Conservation (phyloP, 23 tunicate species). For the Trididemnum miniatum region DNA sequence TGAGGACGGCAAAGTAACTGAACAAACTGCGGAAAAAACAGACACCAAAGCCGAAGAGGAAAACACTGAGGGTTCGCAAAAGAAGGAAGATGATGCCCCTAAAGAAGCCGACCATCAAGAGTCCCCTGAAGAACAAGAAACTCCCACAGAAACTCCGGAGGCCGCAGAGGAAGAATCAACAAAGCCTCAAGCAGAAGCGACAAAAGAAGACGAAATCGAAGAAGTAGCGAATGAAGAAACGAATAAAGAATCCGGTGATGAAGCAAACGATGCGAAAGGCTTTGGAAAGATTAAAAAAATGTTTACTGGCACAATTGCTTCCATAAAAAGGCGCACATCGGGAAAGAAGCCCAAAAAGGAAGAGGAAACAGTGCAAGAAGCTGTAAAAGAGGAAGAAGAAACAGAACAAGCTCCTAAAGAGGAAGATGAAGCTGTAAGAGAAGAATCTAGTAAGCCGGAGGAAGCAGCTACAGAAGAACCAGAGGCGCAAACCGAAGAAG, state of each 20-base stretch:
- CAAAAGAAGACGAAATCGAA: conserved; percentile 13
- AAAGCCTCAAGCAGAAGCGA: conserved; percentile 12
- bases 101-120: neutral
- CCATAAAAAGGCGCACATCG: conserved; percentile 35
- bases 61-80: neutral
- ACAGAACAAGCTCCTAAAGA: neutral
- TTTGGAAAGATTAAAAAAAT: conserved; percentile 36
- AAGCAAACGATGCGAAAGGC: conserved; percentile 18
- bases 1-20: conserved; percentile 40
- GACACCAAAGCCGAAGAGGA: neutral
- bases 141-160: neutral
- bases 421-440: conserved; percentile 5
- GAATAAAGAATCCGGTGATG: neutral
- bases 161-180: neutral
- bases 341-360: conserved; percentile 47
- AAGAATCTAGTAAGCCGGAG: neutral
- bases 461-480: conserved; percentile 1
- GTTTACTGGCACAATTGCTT: conserved; percentile 56
- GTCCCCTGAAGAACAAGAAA: conserved; percentile 13
- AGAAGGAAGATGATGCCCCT: neutral
- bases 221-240: conserved; percentile 20
- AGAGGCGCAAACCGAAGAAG: neutral
- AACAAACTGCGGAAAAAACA: conserved; percentile 30
- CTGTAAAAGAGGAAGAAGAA: neutral
- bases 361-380: conserved; percentile 32